Conservation (phyloP, 2,113 vertebrate species). For the Ictalurus punctatus region DNA sequence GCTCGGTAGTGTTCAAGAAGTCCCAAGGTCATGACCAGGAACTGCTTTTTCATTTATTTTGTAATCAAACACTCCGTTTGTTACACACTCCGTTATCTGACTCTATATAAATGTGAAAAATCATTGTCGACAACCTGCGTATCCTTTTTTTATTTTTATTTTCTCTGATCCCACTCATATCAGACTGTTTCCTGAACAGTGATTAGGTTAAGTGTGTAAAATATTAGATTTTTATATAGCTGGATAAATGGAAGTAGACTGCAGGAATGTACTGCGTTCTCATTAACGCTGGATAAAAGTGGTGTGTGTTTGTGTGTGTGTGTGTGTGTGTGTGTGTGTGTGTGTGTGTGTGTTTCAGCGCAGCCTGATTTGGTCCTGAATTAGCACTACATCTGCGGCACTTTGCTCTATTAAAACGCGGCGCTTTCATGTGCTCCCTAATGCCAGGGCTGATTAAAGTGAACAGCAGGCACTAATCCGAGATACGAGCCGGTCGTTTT, state of each 20-base stretch:
- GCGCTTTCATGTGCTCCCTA: conserved; percentile 21
- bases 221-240: neutral
- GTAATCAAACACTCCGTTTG: neutral
- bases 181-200: neutral
- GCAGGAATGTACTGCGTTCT: neutral
- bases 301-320: neutral
- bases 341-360: neutral
- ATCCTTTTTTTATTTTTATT: neutral
- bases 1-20: too few relatives aligned
- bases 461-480: conserved; percentile 55
- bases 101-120: neutral
- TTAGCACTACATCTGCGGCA: neutral
- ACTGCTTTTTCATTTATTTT: neutral
- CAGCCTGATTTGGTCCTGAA: neutral
- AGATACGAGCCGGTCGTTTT: conserved; percentile 44
- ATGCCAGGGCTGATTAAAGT: conserved; percentile 65
- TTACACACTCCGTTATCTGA: neutral
- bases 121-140: neutral
- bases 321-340: too few relatives aligned
- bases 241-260: neutral
- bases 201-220: neutral
- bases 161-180: neutral
- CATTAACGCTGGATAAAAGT: neutral
- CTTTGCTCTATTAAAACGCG: conserved; percentile 4
- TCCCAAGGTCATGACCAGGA: too few relatives aligned